Conservation (phyloP, 2,888 invertebrate genomes). For the Aphrophora alni region DNA sequence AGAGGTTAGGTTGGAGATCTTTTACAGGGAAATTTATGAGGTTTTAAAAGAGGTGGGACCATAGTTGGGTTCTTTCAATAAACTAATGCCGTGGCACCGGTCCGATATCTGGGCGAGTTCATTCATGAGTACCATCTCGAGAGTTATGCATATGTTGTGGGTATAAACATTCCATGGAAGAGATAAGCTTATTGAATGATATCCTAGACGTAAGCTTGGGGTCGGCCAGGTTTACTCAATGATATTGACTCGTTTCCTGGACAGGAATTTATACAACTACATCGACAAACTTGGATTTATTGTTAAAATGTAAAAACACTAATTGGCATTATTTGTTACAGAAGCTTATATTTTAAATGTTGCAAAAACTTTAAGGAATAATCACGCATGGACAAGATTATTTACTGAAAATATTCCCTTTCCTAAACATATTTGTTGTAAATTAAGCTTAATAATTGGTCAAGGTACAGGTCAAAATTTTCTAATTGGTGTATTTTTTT, state of each 20-base stretch:
- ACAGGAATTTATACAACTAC: background rate
- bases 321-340: background rate
- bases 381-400: no score
- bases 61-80: background rate
- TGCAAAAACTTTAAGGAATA: no score
- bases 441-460: no score
- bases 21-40: constrained; percentile 20
- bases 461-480: no score
- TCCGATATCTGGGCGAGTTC: background rate
- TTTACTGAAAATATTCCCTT: no score
- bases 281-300: background rate
- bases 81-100: no score
- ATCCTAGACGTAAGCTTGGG: background rate
- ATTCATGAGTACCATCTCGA: background rate
- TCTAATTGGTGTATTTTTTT: no score
- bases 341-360: no score
- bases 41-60: constrained; percentile 30
- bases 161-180: background rate
- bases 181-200: constrained; percentile 6
- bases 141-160: background rate
- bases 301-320: background rate
- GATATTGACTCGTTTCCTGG: background rate
- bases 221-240: background rate
- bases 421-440: no score
- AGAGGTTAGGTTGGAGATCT: background rate